Evolutionary conservation across 1,140 invertebrate genomes (phyloP), one percentile per base, ranked within the genome.

Genomic region (Drosophila serrata): DNA sequence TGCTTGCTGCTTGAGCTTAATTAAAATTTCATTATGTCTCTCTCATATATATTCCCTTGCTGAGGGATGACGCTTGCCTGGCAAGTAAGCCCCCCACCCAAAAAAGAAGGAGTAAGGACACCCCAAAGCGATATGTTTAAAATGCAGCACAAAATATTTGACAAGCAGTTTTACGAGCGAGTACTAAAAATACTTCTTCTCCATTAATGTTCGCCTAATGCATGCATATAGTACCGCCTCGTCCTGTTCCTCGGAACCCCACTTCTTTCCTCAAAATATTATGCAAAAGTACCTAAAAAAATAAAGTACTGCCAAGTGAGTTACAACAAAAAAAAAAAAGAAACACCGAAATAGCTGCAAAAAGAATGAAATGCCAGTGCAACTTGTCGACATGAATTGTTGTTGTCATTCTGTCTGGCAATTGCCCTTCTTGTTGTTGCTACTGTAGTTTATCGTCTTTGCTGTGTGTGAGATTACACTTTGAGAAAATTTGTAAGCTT

Each of bases 381-480:
- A 88, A 88, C 84, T 88, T 88, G 84, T 88, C 84, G 85, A 88
- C 84, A 88, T 88, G 84, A 88, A 84, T 88, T 77, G 84, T 88
- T 87, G 84, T 87, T 87, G 85, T 84, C 76, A 78, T 88, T 88
- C 82, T 64, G 69, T 81, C 81, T 77, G 63, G 67, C 46, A 62
- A 68, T 72, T 75, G 46, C 55, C 53, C 35, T 45, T 81, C 29
- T 61, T 78, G 56, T 51, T 76, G 43, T 65, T 86, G 46, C 57
- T 75, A 43, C 49, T 59, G 70, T 79, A 79, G 49, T 79, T 82
- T 87, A 86, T 86, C 51, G 68, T 42, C 64, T 42, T 58, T 39
- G 42, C 39, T 81, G 43, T 57, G 39, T 48, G 49, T n/a, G 13
- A 35, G 51, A 4, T 0, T 24, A 4, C 51, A 37, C 51, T 4